phyloP scores from a whole-genome alignment of 2,797 vertebrate species.

The Rousettus madagascariensis region DNA sequence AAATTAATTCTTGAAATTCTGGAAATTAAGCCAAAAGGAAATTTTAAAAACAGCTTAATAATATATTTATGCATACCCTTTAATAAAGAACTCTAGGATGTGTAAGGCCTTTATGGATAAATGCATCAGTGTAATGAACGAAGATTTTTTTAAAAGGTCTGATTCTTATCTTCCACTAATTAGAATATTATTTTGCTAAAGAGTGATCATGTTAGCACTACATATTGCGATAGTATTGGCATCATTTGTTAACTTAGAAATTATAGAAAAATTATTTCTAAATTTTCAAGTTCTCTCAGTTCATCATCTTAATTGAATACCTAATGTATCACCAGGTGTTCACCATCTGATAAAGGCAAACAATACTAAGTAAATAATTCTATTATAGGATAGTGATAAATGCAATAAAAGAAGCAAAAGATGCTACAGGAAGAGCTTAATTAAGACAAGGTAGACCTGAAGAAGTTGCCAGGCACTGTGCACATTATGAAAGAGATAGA shows the following conservation, averaged over 20 bases:
- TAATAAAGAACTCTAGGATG: not conserved
- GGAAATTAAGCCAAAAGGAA: conserved; percentile 6
- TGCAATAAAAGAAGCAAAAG: not conserved
- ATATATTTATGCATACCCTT: not conserved
- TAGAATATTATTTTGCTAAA: conserved; percentile 5
- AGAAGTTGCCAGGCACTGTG: not conserved
- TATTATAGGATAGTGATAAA: not conserved
- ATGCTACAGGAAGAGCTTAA: not conserved
- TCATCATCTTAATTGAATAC: not conserved
- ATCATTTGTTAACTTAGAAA: not conserved
- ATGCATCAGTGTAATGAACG: not conserved
- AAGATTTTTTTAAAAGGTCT: not conserved
- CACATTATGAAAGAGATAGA: not conserved
- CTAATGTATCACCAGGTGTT: not conserved
- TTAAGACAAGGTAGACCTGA: not conserved
- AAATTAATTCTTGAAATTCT: conserved; percentile 45
- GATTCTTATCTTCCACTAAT: conserved; percentile 11
- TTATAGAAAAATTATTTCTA: not conserved
- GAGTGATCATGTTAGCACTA: not conserved
- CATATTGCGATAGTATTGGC: not conserved
- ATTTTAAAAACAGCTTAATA: conserved; percentile 3
- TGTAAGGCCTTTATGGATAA: not conserved
- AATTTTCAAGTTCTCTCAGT: not conserved
- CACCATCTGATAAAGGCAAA: not conserved
- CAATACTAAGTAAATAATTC: not conserved